A percentile compares a stretch with the other conserved stretches of the same genome.
phyloP scores from a whole-genome alignment of 2,888 invertebrate genomes.

The Nomada lathburiana region DNA sequence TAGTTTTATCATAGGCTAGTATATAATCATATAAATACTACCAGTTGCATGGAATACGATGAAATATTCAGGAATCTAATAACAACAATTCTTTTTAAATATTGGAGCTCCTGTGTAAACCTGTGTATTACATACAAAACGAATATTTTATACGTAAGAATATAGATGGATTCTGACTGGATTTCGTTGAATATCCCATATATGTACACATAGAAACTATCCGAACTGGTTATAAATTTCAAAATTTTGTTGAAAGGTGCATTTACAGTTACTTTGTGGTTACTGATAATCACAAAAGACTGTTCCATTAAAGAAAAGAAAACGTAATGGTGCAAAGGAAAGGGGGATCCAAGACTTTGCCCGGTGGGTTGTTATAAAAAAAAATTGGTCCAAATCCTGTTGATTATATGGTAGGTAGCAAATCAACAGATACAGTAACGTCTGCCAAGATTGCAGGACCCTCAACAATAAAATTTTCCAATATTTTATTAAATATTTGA shows the following conservation, averaged over 20 bases:
- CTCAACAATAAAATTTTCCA: background rate
- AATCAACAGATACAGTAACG: conserved; percentile 49
- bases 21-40: no score
- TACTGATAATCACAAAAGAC: conserved; percentile 43
- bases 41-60: no score
- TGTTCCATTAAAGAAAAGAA: conserved; percentile 45
- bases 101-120: no score
- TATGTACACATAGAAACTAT: background rate
- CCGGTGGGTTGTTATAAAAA: conserved; percentile 69
- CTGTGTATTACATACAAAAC: no score
- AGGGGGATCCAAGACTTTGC: conserved; percentile 60
- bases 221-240: background rate
- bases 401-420: conserved; percentile 77
- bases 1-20: no score
- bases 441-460: conserved; percentile 12
- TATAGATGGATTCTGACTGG: no score
- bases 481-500: no score
- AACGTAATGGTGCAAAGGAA: conserved; percentile 70
- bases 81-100: no score
- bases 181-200: no score
- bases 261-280: conserved; percentile 25
- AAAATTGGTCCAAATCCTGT: conserved; percentile 73
- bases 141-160: no score
- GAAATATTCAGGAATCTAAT: no score
- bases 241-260: background rate